A percentile compares a stretch with the other conserved stretches of the same genome.
Conservation (phyloP, 2,888 invertebrate genomes). For the Dasysyrphus albostriatus region DNA sequence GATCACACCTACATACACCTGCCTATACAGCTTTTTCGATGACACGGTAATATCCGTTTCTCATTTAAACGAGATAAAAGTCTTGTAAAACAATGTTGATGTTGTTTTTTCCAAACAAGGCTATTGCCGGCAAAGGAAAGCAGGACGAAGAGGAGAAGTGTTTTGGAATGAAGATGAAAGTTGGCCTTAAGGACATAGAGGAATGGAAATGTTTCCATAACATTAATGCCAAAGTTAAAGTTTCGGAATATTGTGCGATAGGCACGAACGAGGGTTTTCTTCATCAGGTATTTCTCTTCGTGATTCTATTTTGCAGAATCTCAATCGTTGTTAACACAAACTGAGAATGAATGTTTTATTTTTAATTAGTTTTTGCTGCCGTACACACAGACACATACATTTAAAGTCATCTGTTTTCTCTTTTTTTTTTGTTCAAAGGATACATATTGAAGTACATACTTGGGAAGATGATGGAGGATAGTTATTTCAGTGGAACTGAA, state of each 20-base stretch:
- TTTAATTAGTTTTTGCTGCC: conserved; percentile 72
- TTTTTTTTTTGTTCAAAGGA: conserved; percentile 29
- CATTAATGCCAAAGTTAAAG: conserved; percentile 67
- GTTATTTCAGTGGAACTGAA: neutral
- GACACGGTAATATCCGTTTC: conserved; percentile 70
- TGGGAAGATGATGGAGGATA: conserved; percentile 3
- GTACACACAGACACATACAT: neutral
- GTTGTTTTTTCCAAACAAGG: conserved; percentile 50
- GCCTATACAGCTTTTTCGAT: conserved; percentile 39
- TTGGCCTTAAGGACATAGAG: conserved; percentile 6
- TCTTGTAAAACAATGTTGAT: conserved; percentile 72
- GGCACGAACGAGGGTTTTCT: conserved; percentile 27
- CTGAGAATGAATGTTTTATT: conserved; percentile 75
- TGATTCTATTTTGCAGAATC: conserved; percentile 7
- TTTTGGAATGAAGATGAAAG: neutral
- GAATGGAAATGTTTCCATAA: conserved; percentile 53
- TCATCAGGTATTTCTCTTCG: neutral
- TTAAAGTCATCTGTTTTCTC: conserved; percentile 44
- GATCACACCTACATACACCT: neutral
- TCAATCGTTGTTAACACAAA: conserved; percentile 49
- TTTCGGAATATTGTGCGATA: conserved; percentile 36
- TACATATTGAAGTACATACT: neutral
- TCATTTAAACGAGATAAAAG: conserved; percentile 71
- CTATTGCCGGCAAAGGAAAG: conserved; percentile 12
- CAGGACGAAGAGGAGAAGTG: neutral